Conservation (phyloP, 2,888 invertebrate species). For the Coecobrya sp. region DNA sequence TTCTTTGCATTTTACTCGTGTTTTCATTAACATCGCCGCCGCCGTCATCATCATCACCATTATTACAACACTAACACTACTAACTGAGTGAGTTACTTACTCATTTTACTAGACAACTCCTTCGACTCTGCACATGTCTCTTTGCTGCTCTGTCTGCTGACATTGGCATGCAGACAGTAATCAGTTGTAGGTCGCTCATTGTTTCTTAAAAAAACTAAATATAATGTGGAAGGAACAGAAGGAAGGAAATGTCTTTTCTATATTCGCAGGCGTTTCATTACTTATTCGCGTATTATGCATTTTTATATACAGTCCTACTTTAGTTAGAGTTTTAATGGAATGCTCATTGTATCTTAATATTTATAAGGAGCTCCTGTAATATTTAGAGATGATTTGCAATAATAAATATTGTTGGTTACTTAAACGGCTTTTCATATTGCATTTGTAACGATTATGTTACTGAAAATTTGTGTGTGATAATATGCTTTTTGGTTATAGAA, state of each 20-base stretch:
- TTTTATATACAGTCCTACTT: background rate
- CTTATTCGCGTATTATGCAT: background rate
- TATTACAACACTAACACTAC: background rate
- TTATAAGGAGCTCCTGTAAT: too few species aligned
- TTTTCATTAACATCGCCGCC: slow-evolving; percentile 62
- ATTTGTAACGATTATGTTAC: too few species aligned
- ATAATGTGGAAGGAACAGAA: background rate
- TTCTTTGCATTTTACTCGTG: slow-evolving; percentile 49
- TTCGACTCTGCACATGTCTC: background rate
- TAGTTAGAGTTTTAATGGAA: background rate
- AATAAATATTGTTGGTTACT: too few species aligned
- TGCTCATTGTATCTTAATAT: too few species aligned
- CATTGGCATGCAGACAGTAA: slow-evolving; percentile 9
- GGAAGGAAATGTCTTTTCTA: background rate
- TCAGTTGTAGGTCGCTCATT: slow-evolving; percentile 21
- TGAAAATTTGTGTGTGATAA: too few species aligned
- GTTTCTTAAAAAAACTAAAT: background rate
- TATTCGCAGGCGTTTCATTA: background rate
- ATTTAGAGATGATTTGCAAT: too few species aligned
- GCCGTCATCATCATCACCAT: slow-evolving; percentile 1
- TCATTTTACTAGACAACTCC: background rate
- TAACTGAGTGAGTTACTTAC: background rate
- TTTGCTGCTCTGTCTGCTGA: background rate
- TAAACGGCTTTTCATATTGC: too few species aligned
- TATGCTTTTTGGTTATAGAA: too few species aligned